These are phyloP conservation scores for Bambusicola thoracicus DNA, from an alignment of 2,113 vertebrate species.

Conservation along the genomic window DNA sequence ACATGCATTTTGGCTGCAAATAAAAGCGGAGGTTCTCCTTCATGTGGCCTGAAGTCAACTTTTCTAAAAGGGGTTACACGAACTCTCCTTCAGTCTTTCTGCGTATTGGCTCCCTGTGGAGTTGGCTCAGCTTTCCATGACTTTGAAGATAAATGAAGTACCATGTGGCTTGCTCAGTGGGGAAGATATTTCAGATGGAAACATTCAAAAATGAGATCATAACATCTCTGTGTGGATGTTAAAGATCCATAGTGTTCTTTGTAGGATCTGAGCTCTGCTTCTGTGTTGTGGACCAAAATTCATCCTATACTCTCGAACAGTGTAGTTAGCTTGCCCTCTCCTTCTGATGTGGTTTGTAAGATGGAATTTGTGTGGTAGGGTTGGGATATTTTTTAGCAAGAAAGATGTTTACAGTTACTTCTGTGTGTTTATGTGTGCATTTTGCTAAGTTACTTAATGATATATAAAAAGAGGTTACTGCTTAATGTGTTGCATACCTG, in stretches of 20 bases:
- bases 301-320: neutral
- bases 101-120: neutral
- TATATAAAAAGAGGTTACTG: neutral
- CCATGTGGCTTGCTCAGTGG: slow-evolving; percentile 19
- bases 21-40: slow-evolving; percentile 23
- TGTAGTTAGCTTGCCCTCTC: neutral
- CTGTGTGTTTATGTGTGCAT: neutral
- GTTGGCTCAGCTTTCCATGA: neutral
- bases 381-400: neutral
- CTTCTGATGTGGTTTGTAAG: neutral
- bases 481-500: neutral
- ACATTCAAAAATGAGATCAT: slow-evolving; percentile 6
- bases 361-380: neutral
- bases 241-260: neutral
- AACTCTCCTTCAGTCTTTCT: slow-evolving; percentile 10
- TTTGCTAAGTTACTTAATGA: neutral
- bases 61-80: neutral
- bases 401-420: neutral
- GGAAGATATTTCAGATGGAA: slow-evolving; percentile 34
- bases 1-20: slow-evolving; percentile 9
- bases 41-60: neutral
- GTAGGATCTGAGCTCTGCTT: slow-evolving; percentile 23
- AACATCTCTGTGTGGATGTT: neutral
- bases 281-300: neutral
- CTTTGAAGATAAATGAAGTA: slow-evolving; percentile 53